These are phyloP conservation scores for Eurystomus gularis DNA, from an alignment of 2,113 vertebrate genomes.

Conservation along the genomic window DNA sequence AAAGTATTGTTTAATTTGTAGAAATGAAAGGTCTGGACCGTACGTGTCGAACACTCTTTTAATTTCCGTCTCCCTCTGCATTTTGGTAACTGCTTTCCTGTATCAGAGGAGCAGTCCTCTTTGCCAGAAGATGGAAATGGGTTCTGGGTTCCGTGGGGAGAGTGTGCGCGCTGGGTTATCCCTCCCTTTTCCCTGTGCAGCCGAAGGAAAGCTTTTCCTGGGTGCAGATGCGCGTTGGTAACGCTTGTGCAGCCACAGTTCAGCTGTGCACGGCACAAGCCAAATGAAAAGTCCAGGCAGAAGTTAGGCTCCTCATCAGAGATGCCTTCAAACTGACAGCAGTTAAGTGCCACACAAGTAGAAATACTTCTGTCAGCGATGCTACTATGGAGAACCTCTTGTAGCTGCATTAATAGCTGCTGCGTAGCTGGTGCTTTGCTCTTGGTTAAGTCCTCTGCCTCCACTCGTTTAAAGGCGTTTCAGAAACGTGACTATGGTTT, in stretches of 20 bases:
- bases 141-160: neutral
- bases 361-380: neutral
- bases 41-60: neutral
- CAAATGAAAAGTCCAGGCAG: too few relatives aligned
- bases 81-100: neutral
- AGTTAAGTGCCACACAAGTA: too few relatives aligned
- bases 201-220: neutral
- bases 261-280: too few relatives aligned
- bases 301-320: accelerated
- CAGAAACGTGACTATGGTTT: neutral
- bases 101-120: accelerated
- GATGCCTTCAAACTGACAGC: neutral
- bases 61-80: neutral
- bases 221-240: neutral
- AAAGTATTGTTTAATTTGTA: neutral
- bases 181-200: neutral
- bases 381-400: neutral
- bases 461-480: too few relatives aligned
- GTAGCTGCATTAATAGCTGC: neutral
- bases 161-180: neutral
- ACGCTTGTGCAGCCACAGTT: too few relatives aligned
- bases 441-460: neutral
- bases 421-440: neutral
- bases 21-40: neutral
- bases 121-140: neutral